These are phyloP conservation scores for Anguilla rostrata DNA, from an alignment of 2,113 vertebrate genomes.

Conservation along the genomic window DNA sequence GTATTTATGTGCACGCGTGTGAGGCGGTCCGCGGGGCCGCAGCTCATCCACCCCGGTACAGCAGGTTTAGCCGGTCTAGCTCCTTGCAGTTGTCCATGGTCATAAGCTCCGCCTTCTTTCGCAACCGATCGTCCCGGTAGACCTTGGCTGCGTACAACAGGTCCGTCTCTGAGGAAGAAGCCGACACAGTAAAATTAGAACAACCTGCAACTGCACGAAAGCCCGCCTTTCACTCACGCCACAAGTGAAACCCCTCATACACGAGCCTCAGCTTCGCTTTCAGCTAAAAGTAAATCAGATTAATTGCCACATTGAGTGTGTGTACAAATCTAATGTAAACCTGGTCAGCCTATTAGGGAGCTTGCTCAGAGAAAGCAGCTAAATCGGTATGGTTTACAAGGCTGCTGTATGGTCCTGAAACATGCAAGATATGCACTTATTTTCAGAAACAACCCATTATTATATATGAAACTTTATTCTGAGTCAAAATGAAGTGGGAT, in stretches of 20 bases:
- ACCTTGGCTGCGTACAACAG: conserved; percentile 92
- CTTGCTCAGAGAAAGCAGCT: neutral
- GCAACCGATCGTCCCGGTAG: conserved; percentile 88
- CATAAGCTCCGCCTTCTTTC: conserved; percentile 89
- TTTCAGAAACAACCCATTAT: neutral
- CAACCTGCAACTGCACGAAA: neutral
- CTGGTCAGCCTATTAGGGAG: too few species aligned
- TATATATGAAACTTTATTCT: too few species aligned
- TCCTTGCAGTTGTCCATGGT: conserved; percentile 97
- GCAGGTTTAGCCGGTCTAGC: conserved; percentile 86
- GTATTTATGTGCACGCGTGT: conserved; percentile 30
- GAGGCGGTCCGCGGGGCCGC: conserved; percentile 33
- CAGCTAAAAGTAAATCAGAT: neutral
- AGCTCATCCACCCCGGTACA: conserved; percentile 87
- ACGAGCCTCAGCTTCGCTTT: too few species aligned
- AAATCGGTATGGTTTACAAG: neutral
- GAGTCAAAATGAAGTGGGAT: neutral
- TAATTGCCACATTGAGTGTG: neutral
- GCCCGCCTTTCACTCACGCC: too few species aligned
- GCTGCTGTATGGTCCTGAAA: neutral
- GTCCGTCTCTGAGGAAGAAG: conserved; percentile 80
- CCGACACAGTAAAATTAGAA: neutral
- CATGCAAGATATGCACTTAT: neutral
- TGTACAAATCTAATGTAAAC: neutral
- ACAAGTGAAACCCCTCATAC: too few species aligned